Evolutionary conservation across 2,888 invertebrate genomes (phyloP).

Genomic region (Chloroclysta siterata): DNA sequence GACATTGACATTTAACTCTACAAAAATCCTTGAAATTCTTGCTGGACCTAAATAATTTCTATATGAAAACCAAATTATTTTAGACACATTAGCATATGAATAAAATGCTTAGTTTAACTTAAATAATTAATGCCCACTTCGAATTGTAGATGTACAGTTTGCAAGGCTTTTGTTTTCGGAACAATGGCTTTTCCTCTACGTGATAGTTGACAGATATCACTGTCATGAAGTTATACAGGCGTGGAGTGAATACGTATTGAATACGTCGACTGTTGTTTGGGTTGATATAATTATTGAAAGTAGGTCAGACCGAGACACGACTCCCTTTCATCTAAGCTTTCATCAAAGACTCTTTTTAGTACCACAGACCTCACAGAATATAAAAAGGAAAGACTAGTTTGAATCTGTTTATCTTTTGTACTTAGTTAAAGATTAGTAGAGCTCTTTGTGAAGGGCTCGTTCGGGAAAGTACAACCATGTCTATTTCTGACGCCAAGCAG

Average conservation of each 20-base stretch:
- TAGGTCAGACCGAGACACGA: neutral
- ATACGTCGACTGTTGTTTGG: slow-evolving; percentile 1
- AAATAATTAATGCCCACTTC: neutral
- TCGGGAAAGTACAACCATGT: no score
- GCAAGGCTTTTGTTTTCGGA: slow-evolving; percentile 18
- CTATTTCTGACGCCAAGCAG: no score
- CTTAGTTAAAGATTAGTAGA: no score
- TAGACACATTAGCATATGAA: neutral
- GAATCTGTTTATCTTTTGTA: no score
- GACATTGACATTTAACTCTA: neutral
- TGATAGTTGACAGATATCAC: slow-evolving; percentile 26
- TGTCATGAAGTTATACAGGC: slow-evolving; percentile 14
- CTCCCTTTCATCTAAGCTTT: neutral
- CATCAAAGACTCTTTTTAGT: neutral
- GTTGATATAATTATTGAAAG: slow-evolving; percentile 5
- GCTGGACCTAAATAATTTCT: neutral
- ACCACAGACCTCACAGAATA: no score
- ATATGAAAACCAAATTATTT: neutral
- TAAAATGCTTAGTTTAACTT: neutral
- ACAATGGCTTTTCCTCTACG: slow-evolving; percentile 15
- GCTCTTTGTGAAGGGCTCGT: no score
- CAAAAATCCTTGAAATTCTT: neutral
- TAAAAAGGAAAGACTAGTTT: no score
- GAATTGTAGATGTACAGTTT: neutral
- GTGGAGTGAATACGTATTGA: slow-evolving; percentile 6